Base-by-base conservation (phyloP, 2,113 vertebrate species). In the Halichoeres trimaculatus region DNA sequence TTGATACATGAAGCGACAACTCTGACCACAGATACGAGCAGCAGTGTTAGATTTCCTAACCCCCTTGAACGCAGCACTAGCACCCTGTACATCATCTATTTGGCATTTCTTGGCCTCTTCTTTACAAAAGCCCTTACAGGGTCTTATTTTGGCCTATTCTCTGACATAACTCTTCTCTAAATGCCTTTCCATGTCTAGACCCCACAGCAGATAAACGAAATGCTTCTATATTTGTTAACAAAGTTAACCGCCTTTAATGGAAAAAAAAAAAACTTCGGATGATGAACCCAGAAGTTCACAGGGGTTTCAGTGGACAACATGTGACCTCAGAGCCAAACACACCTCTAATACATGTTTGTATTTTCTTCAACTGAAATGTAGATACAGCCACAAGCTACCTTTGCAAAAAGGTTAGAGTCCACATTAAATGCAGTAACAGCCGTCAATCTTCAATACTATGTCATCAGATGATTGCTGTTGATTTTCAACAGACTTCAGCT, bases 31-130 rank as follows among this genome's bases (percentile, higher is more conserved):
- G 41, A 36, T 10, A 14, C 51, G 54, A 51, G 48, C 14, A 30
- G 35, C 9, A 19, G n/a, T 10, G 0, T 38, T 22, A 47, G 20
- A 48, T 50, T 30, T 54, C 47, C 50, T 1, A 7, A 57, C 19
- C 12, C 2, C 8, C 13, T 2, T 48, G 61, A 83, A 71, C 0
- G 65, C 80, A 83, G 56, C 84, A 68, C 20, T 0, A 43, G 34
- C 30, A 34, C n/a, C 54, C 63, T 63, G 63, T 34, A 55, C 48
- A 41, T 20, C 50, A 63, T 80, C 35, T 38, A 3, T 19, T 48
- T 54, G 40, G 35, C 58, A 53, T 41, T 54, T 47, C 24, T 53
- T 59, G 64, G 53, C 43, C 8, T 14, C 35, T 19, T 9, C 19
- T 20, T n/a, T 14, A 16, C 11, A 60, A 12, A 54, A 61, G 10